A percentile compares a stretch with the other conserved stretches of the same genome.
Evolutionary conservation across 2,797 vertebrate genomes (phyloP).

Genomic region (Miichthys miiuy): DNA sequence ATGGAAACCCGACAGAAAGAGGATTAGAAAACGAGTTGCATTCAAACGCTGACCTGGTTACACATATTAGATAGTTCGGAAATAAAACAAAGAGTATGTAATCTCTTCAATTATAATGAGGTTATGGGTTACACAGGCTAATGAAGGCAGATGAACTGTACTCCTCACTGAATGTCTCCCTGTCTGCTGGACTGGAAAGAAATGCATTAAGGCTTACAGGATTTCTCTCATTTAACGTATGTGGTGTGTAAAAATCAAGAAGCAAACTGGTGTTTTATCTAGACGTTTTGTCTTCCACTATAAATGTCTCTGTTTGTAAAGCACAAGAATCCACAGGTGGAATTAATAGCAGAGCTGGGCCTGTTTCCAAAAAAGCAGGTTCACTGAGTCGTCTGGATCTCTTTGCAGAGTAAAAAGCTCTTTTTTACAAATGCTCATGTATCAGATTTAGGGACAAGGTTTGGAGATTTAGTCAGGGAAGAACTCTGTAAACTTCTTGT

Average conservation of each 20-base stretch:
- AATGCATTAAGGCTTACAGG: neutral
- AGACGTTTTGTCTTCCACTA: neutral
- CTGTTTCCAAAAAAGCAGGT: slow-evolving; percentile 19
- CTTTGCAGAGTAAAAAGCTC: neutral
- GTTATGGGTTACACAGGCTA: neutral
- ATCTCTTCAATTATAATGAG: neutral
- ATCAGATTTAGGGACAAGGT: neutral
- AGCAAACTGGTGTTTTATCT: neutral
- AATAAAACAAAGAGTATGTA: slow-evolving; percentile 33
- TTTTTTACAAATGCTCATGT: neutral
- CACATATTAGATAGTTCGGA: slow-evolving; percentile 32
- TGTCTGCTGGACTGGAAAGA: neutral
- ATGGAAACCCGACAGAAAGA: slow-evolving; percentile 7
- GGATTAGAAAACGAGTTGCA: slow-evolving; percentile 29
- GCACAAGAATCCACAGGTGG: slow-evolving; percentile 26
- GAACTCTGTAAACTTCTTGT: slow-evolving; percentile 1
- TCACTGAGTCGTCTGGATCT: slow-evolving; percentile 9
- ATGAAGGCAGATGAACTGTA: slow-evolving; percentile 2
- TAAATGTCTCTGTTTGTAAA: slow-evolving; percentile 1
- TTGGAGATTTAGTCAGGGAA: neutral
- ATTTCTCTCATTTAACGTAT: too few relatives aligned
- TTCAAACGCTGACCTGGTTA: slow-evolving; percentile 58
- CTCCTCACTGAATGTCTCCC: neutral
- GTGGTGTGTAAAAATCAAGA: too few relatives aligned
- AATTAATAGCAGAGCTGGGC: neutral